phyloP scores from a whole-genome alignment of 2,113 vertebrate genomes.

The Cottus gobio region DNA sequence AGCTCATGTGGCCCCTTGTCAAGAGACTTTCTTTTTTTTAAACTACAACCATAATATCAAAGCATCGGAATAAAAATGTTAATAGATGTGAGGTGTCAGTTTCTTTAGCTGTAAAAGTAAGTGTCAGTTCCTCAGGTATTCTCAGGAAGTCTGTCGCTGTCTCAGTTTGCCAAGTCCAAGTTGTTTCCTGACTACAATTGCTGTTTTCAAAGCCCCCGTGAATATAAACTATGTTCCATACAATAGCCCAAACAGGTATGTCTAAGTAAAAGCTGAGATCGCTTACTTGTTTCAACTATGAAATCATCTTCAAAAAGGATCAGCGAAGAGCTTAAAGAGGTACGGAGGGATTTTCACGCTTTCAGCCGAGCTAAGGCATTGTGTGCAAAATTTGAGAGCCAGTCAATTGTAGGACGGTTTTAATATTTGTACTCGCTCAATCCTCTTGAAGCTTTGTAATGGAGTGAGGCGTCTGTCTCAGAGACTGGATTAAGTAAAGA shows the following conservation, averaged over 20 bases:
- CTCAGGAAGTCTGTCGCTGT: not conserved
- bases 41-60: not conserved
- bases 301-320: slow-evolving; percentile 42
- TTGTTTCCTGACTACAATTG: not conserved
- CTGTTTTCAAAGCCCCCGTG: not conserved
- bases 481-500: slow-evolving; percentile 44
- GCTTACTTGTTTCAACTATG: slow-evolving; percentile 36
- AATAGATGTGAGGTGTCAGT: not conserved
- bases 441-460: slow-evolving; percentile 40
- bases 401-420: slow-evolving; percentile 30
- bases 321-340: slow-evolving; percentile 5
- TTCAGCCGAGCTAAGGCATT: slow-evolving; percentile 24
- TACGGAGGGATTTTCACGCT: slow-evolving; percentile 27
- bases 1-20: not conserved
- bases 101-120: not conserved
- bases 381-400: slow-evolving; percentile 26
- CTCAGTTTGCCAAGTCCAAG: not conserved
- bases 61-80: not conserved
- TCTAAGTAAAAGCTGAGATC: slow-evolving; percentile 11
- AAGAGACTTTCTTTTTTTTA: not conserved
- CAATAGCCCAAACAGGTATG: slow-evolving; percentile 5
- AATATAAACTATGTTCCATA: slow-evolving; percentile 5
- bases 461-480: slow-evolving; percentile 13
- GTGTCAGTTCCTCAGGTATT: not conserved
- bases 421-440: slow-evolving; percentile 35